Base-by-base conservation (phyloP, 2,113 vertebrate species). In the Toxotes chatareus region DNA sequence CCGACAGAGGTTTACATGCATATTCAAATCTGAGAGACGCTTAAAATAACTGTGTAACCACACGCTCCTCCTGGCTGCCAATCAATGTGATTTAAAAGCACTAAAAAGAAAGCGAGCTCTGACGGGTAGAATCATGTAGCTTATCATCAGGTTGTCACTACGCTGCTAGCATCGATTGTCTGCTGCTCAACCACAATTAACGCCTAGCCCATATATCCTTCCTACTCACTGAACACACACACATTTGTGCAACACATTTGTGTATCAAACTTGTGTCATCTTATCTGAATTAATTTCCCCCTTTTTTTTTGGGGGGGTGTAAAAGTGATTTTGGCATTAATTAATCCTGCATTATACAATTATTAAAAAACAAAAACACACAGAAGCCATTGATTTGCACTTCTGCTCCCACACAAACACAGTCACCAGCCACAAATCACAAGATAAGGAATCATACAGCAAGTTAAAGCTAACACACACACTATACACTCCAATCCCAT, bases 141-240 rank as follows among this genome's bases (percentile, higher is more conserved):
- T 89, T 86, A 88, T 93, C 91, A 89, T 86, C 90, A 88, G 86
- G 82, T 87, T 92, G 89, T 92, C 89, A 89, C 68, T 11, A 70
- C 74, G 70, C 10, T 53, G 82, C 77, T 19, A 66, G 60, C 88
- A 83, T 86, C 69, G 69, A 89, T 91, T 86, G 88, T 88, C 74
- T 88, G 73, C 82, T 83, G 80, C 61, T 80, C 75, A 83, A 88
- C 90, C 87, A 85, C 89, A 88, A 90, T 88, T 86, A 92, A 91
- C 27, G 79, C 84, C 71, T 59, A 7, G 57, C 70, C 64, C 80
- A 64, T 79, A 70, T 76, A 55, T 85, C 40, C 82, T 76, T 82
- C 86, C 81, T 77, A 31, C 56, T 76, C 55, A 68, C 75, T 62
- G 38, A 75, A 66, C 36, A 61, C 17, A 40, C 21, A 55, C 19